A percentile compares a stretch with the other conserved stretches of the same genome.
phyloP scores from a whole-genome alignment of 2,113 vertebrate species.

The Lophius piscatorius region DNA sequence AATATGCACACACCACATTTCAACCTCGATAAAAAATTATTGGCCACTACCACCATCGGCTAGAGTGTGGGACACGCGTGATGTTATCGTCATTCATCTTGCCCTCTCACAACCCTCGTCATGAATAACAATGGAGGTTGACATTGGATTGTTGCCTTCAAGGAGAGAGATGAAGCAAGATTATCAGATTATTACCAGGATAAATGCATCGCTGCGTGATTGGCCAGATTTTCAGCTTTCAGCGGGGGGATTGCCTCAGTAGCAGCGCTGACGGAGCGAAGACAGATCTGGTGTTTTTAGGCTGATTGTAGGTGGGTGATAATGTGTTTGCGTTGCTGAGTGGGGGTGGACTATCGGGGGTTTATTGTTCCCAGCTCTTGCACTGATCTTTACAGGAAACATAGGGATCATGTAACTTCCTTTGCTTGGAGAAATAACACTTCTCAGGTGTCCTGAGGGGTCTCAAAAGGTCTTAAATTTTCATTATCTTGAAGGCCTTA shows the following conservation, averaged over 20 bases:
- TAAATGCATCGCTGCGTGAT: conserved; percentile 38
- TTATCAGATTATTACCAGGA: conserved; percentile 61
- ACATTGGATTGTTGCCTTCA: conserved; percentile 54
- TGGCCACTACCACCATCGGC: conserved; percentile 26
- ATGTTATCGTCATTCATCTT: conserved; percentile 59
- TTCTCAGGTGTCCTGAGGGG: too few relatives aligned
- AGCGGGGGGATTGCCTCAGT: conserved; percentile 7
- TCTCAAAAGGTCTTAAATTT: too few relatives aligned
- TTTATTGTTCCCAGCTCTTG: background rate
- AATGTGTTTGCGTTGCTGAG: conserved; percentile 22
- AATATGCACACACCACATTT: conserved; percentile 44
- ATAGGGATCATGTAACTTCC: too few relatives aligned
- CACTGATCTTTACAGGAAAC: background rate
- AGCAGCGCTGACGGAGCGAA: conserved; percentile 10
- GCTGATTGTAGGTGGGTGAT: conserved; percentile 43
- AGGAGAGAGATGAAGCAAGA: conserved; percentile 47
- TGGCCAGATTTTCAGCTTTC: conserved; percentile 43
- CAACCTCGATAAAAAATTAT: conserved; percentile 33
- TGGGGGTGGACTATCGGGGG: background rate
- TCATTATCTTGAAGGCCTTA: too few relatives aligned
- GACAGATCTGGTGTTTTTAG: conserved; percentile 35
- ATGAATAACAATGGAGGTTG: conserved; percentile 63
- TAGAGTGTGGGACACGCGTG: conserved; percentile 14
- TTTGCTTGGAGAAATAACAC: too few relatives aligned
- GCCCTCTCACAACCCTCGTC: conserved; percentile 35